These are phyloP conservation scores for Drosophila tristis DNA, from an alignment of 1,140 invertebrate species.

Conservation along the genomic window DNA sequence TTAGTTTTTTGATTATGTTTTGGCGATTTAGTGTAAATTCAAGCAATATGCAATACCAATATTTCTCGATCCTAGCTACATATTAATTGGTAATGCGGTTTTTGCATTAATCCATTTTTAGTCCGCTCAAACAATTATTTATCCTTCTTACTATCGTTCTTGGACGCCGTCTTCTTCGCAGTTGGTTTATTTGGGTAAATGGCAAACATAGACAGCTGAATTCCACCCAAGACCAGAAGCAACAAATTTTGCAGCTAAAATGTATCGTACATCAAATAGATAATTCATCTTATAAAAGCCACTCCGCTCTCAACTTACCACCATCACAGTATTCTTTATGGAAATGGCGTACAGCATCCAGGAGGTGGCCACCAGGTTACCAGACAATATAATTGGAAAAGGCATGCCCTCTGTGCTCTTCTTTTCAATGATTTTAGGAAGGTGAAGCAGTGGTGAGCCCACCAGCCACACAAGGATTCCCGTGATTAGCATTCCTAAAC, in stretches of 20 bases:
- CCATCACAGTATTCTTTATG: conserved; percentile 90
- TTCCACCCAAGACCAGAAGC: conserved; percentile 86
- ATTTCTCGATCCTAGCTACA: conserved; percentile 46
- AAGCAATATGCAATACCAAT: conserved; percentile 45
- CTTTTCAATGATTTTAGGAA: conserved; percentile 89
- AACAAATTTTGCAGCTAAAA: conserved; percentile 90
- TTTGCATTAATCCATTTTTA: conserved; percentile 24
- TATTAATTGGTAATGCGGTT: conserved; percentile 31
- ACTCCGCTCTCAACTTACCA: conserved; percentile 86
- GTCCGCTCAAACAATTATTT: conserved; percentile 42
- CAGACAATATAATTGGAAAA: conserved; percentile 92
- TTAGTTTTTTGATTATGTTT: conserved; percentile 8
- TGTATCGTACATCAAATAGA: background rate
- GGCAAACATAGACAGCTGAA: conserved; percentile 88
- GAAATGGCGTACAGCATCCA: conserved; percentile 94
- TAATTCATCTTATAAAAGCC: background rate
- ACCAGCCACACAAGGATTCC: conserved; percentile 88
- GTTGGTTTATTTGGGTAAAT: conserved; percentile 86
- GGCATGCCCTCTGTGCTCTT: conserved; percentile 92
- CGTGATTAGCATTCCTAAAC: conserved; percentile 89
- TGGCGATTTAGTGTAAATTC: conserved; percentile 50
- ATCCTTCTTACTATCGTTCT: conserved; percentile 56
- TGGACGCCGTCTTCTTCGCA: conserved; percentile 84
- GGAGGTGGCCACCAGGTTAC: conserved; percentile 89
- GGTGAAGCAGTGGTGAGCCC: conserved; percentile 88